Percentiles rank a stretch among this genome's conserved stretches.
These are phyloP conservation scores for Haliaeetus leucogaster DNA, from an alignment of 2,113 vertebrate genomes.

Conservation along the genomic window DNA sequence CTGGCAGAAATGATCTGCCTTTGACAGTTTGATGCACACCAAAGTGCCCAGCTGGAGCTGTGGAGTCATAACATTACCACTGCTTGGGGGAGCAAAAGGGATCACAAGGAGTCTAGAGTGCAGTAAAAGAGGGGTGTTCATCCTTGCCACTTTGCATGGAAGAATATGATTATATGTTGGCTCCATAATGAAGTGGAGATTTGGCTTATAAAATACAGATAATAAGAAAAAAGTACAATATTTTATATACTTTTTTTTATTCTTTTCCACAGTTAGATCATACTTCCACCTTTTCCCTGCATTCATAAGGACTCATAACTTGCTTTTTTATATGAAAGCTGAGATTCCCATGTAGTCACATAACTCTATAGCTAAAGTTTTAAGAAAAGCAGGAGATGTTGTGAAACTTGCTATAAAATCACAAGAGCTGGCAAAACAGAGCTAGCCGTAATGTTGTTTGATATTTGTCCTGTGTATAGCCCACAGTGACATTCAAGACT, in stretches of 20 bases:
- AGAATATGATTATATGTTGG: background rate
- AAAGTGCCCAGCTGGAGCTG: background rate
- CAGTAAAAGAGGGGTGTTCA: background rate
- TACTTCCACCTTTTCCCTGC: background rate
- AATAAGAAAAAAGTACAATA: background rate
- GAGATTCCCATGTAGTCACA: background rate
- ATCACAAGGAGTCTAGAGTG: background rate
- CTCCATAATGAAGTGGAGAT: background rate
- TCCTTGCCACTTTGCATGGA: accelerated
- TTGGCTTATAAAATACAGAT: background rate
- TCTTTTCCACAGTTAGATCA: background rate
- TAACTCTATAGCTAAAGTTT: background rate
- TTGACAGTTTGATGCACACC: background rate
- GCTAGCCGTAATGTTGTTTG: background rate
- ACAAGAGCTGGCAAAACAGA: background rate
- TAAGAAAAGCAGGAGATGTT: background rate
- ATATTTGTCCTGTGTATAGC: background rate
- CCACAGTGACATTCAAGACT: background rate
- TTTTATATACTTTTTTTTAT: background rate
- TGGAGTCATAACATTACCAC: background rate
- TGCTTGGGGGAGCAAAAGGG: background rate
- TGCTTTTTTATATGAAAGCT: background rate
- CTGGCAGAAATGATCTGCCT: background rate
- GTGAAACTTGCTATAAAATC: background rate
- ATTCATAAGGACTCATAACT: background rate